Evolutionary conservation across 2,797 vertebrate genomes (phyloP).

Genomic region (Myiotriccus ornatus): DNA sequence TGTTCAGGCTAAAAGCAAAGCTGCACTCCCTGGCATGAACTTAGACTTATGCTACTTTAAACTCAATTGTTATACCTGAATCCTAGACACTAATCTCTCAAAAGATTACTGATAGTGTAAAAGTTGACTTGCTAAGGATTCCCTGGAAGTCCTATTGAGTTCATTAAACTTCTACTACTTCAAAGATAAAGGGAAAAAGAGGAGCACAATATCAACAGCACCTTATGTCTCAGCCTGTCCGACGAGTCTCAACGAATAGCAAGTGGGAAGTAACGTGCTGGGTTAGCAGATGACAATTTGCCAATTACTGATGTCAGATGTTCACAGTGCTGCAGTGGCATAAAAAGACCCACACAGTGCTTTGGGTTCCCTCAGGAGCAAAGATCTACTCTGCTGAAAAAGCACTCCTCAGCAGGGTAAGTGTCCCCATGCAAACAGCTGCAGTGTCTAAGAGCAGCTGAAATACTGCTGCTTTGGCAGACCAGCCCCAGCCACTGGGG

Average conservation of each 20-base stretch:
- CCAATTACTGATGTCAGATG: background rate
- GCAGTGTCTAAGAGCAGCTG: background rate
- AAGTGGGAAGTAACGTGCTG: background rate
- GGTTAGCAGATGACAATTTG: background rate
- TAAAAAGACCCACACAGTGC: background rate
- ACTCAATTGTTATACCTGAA: background rate
- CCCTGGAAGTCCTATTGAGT: background rate
- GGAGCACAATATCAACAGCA: background rate
- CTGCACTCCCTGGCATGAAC: background rate
- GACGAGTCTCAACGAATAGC: background rate
- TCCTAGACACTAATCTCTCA: background rate
- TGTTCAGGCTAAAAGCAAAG: background rate
- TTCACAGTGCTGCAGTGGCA: background rate
- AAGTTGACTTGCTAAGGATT: background rate
- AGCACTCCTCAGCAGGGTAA: accelerated
- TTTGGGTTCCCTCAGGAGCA: background rate
- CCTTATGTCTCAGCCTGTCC: background rate
- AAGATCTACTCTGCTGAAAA: background rate
- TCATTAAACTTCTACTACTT: background rate
- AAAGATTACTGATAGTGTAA: accelerated
- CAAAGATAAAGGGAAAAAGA: background rate
- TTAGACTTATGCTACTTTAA: background rate
- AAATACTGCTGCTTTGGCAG: background rate
- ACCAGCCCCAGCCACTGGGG: accelerated
- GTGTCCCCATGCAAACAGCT: accelerated